Conservation (phyloP, 2,113 vertebrate species). For the Eupsittula cactorum region DNA sequence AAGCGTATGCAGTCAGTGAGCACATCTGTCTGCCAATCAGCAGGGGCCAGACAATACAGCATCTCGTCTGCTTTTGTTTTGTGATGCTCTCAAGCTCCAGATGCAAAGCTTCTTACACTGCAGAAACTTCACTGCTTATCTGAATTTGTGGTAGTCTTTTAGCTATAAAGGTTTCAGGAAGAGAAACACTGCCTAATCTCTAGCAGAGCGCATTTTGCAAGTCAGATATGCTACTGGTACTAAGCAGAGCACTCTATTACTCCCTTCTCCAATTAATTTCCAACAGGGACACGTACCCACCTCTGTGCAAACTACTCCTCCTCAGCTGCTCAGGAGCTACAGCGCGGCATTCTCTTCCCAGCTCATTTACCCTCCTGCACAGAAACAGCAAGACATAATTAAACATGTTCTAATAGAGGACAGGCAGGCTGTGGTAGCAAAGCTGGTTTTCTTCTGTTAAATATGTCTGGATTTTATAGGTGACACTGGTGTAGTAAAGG, state of each 20-base stretch:
- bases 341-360: background rate
- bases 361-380: background rate
- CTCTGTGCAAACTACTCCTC: background rate
- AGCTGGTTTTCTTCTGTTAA: background rate
- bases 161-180: background rate
- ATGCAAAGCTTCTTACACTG: background rate
- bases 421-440: background rate
- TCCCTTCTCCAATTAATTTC: conserved; percentile 16
- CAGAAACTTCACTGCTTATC: background rate
- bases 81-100: background rate
- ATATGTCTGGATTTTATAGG: background rate
- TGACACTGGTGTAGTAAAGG: background rate
- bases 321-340: background rate
- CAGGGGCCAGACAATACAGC: background rate
- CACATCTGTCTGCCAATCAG: background rate
- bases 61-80: background rate
- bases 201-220: background rate
- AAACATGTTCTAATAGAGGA: background rate
- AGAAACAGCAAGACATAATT: conserved; percentile 35
- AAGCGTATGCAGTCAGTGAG: background rate
- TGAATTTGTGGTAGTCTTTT: background rate
- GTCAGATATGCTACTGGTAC: background rate
- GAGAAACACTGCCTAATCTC: background rate
- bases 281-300: background rate
- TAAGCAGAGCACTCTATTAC: background rate